Percentiles rank a stretch among this genome's conserved stretches.
These are phyloP conservation scores for Gephyroberyx darwinii DNA, from an alignment of 2,797 vertebrate genomes.

Conservation along the genomic window DNA sequence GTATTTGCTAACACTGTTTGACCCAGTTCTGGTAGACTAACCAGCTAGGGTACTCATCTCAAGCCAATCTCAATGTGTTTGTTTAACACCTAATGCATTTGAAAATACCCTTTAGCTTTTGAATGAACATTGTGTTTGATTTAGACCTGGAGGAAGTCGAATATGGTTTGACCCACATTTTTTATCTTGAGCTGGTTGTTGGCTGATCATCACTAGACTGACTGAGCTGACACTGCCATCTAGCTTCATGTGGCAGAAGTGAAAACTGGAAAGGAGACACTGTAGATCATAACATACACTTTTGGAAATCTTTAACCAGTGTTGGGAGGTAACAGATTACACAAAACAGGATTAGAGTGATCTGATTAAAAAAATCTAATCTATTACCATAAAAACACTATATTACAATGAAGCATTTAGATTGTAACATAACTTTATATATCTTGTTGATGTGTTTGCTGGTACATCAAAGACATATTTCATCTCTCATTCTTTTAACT, in stretches of 20 bases:
- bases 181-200: neutral
- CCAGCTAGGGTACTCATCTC: neutral
- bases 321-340: too few species aligned
- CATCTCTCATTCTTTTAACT: neutral
- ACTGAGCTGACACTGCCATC: constrained; percentile 45
- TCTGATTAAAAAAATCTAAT: too few species aligned
- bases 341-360: too few species aligned
- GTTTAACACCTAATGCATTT: too few species aligned
- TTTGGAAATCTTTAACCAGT: neutral
- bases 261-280: neutral
- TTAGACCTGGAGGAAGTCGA: neutral
- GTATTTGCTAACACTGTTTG: neutral
- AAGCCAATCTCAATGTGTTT: neutral
- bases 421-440: neutral
- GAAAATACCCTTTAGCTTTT: neutral
- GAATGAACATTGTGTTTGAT: neutral
- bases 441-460: neutral
- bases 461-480: neutral
- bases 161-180: neutral
- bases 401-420: too few species aligned
- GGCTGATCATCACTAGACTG: neutral
- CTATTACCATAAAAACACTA: too few species aligned
- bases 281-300: neutral
- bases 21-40: neutral
- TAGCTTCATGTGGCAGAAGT: constrained; percentile 45